Evolutionary conservation across 23 tunicate genomes (phyloP).

Genomic region (Halocynthia aurantium): DNA sequence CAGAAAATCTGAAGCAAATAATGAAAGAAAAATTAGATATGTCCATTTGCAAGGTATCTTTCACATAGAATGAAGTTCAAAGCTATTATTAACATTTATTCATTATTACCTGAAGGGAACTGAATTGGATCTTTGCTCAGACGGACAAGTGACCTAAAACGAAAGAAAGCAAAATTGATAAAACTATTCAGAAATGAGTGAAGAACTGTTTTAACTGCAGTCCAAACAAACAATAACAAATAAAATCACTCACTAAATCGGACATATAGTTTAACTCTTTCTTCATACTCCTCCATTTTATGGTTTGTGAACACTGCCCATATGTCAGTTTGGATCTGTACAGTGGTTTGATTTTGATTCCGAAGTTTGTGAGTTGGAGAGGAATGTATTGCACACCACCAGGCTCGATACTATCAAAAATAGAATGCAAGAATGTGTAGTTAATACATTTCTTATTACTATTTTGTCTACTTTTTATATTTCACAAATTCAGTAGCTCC

Average conservation of each 20-base stretch:
- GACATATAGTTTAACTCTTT: conserved; percentile 5
- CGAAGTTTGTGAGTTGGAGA: conserved; percentile 35
- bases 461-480: no score
- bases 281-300: conserved; percentile 2
- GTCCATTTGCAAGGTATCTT: not conserved
- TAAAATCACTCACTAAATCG: conserved; percentile 18
- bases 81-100: not conserved
- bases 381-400: conserved; percentile 75
- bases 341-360: conserved; percentile 43
- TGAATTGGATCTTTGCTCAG: not conserved
- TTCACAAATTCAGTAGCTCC: no score
- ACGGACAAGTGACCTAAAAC: conserved; percentile 5
- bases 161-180: not conserved
- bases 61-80: not conserved
- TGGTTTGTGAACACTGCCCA: conserved; percentile 11
- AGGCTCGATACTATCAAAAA: conserved; percentile 64
- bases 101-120: conserved; percentile 4
- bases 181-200: no score
- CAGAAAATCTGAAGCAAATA: conserved; percentile 17
- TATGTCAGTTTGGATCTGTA: conserved; percentile 8
- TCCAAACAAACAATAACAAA: not conserved
- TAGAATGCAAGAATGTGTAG: not conserved
- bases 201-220: no score
- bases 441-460: not conserved
- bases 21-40: not conserved